Conservation (phyloP, 2,797 vertebrate species). For the Cossypha heuglini region DNA sequence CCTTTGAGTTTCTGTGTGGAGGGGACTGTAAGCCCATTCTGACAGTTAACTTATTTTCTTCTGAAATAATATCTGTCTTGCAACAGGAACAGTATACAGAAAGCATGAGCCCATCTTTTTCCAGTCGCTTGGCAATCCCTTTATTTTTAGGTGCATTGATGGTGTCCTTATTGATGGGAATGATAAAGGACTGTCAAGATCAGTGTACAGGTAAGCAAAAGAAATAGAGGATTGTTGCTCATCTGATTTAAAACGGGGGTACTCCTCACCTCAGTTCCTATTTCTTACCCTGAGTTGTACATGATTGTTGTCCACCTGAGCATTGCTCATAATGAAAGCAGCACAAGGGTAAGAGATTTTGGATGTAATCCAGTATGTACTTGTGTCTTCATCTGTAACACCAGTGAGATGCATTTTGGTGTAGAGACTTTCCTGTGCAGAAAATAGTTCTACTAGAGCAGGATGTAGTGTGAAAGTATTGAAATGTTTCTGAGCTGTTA, state of each 20-base stretch:
- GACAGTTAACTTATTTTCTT: background rate
- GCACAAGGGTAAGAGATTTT: background rate
- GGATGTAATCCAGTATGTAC: background rate
- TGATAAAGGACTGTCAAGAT: conserved; percentile 88
- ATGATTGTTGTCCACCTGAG: accelerated
- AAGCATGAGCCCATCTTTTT: conserved; percentile 89
- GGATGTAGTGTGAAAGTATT: background rate
- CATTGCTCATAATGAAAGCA: background rate
- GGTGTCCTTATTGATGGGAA: conserved; percentile 91
- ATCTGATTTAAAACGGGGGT: background rate
- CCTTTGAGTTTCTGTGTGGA: background rate
- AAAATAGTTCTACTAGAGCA: background rate
- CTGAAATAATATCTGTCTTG: conserved; percentile 40
- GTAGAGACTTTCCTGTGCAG: background rate
- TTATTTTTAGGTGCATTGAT: conserved; percentile 93
- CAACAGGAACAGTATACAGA: conserved; percentile 89
- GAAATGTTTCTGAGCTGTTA: background rate
- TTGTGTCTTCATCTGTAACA: background rate
- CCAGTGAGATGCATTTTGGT: background rate
- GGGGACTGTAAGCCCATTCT: background rate
- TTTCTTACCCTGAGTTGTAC: background rate
- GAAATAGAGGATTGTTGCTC: background rate
- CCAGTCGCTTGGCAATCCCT: conserved; percentile 93
- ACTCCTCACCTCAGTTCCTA: background rate
- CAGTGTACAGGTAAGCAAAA: conserved; percentile 83